A percentile compares a stretch with the other conserved stretches of the same genome.
Conservation (phyloP, 1,140 invertebrate species). For the Campoletis sonorensis region DNA sequence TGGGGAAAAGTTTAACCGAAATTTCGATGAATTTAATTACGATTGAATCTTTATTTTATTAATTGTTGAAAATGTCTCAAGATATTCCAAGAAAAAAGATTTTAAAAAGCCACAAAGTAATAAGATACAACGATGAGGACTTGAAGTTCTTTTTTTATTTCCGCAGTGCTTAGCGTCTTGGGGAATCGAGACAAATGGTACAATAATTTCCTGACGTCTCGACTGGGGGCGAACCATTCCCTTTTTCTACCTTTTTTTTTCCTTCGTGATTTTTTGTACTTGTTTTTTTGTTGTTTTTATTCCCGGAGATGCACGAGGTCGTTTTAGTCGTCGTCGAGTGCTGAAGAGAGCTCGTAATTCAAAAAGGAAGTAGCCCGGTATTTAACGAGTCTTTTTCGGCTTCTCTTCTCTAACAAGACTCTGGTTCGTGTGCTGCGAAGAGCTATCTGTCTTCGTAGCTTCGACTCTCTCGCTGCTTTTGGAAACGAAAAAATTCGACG, state of each 20-base stretch:
- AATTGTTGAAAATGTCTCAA: neutral
- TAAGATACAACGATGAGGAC: constrained; percentile 9
- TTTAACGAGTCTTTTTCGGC: constrained; percentile 43
- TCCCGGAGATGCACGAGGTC: neutral
- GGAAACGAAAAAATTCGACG: constrained; percentile 2
- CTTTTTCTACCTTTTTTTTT: neutral
- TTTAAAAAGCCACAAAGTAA: neutral
- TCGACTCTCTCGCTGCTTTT: neutral
- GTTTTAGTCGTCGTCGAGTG: constrained; percentile 32
- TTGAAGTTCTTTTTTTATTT: constrained; percentile 20
- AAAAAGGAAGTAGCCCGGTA: constrained; percentile 23
- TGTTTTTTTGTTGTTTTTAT: neutral
- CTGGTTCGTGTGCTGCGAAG: neutral
- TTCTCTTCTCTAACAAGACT: constrained; percentile 47
- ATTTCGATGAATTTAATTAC: too few species aligned
- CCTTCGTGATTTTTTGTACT: constrained; percentile 7
- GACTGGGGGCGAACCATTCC: neutral
- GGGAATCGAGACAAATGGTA: constrained; percentile 48
- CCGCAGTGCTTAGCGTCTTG: constrained; percentile 1
- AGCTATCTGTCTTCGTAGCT: neutral
- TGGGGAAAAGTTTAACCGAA: too few species aligned
- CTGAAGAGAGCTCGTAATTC: constrained; percentile 43
- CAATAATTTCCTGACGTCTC: constrained; percentile 49
- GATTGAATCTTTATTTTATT: too few species aligned
- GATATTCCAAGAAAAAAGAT: neutral